Conservation (phyloP, 92 coral and sea anemone genomes). For the Parazoanthus atlanticus region DNA sequence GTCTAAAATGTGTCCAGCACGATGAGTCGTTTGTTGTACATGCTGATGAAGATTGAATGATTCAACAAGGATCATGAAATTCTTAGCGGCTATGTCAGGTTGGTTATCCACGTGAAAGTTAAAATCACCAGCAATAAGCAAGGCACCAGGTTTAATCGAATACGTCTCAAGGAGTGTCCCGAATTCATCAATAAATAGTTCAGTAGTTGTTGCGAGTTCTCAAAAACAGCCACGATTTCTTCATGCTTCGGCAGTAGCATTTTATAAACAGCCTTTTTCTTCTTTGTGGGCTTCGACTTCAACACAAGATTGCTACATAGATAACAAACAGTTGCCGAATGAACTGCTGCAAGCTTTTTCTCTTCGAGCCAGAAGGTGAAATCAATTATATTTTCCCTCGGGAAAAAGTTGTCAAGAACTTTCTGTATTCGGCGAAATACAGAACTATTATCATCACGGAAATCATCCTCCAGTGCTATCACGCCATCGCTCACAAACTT, state of each 20-base stretch:
- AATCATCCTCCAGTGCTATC: constrained; percentile 10
- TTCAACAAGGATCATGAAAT: too few relatives aligned
- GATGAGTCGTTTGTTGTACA: too few relatives aligned
- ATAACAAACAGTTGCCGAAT: constrained; percentile 1
- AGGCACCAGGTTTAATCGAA: too few relatives aligned
- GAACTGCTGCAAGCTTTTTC: constrained; percentile 4
- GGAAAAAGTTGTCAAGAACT: constrained; percentile 18
- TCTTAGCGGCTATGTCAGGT: too few relatives aligned
- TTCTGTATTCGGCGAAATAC: constrained; percentile 1
- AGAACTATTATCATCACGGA: constrained; percentile 6
- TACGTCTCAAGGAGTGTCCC: too few relatives aligned
- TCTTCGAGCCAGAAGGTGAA: constrained; percentile 12
- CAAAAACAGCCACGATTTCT: constrained; percentile 22
- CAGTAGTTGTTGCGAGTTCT: too few relatives aligned
- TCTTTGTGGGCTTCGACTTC: constrained; percentile 23
- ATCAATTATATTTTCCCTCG: constrained; percentile 4
- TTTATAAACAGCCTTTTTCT: constrained; percentile 3
- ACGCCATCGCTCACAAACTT: constrained; percentile 9
- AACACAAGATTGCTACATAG: background rate
- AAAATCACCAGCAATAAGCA: too few relatives aligned
- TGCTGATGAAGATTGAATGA: too few relatives aligned
- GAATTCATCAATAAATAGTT: too few relatives aligned
- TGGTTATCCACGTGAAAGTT: too few relatives aligned
- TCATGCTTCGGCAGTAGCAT: constrained; percentile 15
- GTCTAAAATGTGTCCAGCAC: too few relatives aligned